A percentile compares a stretch with the other conserved stretches of the same genome.
phyloP scores from a whole-genome alignment of 2,113 vertebrate genomes.

The Porphyrio hochstetteri region DNA sequence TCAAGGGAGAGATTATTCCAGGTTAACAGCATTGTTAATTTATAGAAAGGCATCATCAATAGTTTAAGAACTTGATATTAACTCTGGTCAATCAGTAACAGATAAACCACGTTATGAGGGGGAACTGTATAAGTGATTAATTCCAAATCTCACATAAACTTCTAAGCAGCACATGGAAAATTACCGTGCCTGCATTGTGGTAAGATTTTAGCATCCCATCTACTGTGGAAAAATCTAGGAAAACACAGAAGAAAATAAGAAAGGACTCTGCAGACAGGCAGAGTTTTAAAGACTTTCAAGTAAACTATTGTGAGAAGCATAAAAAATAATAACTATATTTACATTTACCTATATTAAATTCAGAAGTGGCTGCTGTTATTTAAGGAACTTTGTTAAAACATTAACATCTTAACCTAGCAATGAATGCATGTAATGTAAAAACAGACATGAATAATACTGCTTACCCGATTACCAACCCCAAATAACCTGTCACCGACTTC shows the following conservation, averaged over 20 bases:
- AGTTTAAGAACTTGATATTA: slow-evolving; percentile 16
- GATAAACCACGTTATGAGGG: neutral
- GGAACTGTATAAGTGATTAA: slow-evolving; percentile 14
- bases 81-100: neutral
- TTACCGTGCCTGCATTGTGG: slow-evolving; percentile 13
- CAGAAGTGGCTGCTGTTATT: neutral
- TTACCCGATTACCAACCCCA: neutral
- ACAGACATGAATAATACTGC: neutral
- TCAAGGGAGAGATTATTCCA: neutral
- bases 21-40: neutral
- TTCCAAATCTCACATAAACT: slow-evolving; percentile 18
- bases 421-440: neutral
- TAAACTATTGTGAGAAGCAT: neutral
- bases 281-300: neutral
- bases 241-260: neutral
- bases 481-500: neutral
- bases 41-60: neutral
- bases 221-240: neutral
- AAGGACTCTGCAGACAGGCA: neutral
- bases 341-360: neutral
- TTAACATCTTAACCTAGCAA: neutral
- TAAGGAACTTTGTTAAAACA: neutral
- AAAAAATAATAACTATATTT: neutral
- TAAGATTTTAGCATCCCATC: neutral
- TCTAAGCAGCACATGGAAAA: slow-evolving; percentile 55